phyloP scores from a whole-genome alignment of 2,113 vertebrate genomes.

The Lophius piscatorius region DNA sequence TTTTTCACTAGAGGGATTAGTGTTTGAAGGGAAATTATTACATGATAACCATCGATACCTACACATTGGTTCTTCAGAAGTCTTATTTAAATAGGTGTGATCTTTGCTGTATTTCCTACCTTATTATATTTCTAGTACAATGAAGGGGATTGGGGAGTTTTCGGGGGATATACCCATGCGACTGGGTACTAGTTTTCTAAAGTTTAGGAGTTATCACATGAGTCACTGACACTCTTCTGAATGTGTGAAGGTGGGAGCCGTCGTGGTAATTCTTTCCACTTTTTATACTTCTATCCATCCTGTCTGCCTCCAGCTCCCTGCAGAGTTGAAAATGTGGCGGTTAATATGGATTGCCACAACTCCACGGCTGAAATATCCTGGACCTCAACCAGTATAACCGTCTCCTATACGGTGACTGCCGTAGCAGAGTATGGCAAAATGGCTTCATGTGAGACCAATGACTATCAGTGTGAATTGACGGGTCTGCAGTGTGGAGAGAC shows the following conservation, averaged over 20 bases:
- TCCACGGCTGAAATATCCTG: constrained; percentile 68
- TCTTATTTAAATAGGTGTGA: too few relatives aligned
- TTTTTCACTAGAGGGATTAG: background rate
- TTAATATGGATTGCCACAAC: constrained; percentile 64
- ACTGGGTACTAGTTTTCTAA: too few relatives aligned
- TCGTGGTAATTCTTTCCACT: too few relatives aligned
- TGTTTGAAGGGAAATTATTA: background rate
- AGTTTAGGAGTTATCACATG: too few relatives aligned
- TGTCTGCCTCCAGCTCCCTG: constrained; percentile 76
- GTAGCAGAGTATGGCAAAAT: constrained; percentile 32
- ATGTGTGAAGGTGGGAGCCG: too few relatives aligned
- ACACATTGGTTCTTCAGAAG: too few relatives aligned
- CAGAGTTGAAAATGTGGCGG: constrained; percentile 28
- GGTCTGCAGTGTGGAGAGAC: constrained; percentile 73
- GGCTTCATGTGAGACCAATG: constrained; percentile 51
- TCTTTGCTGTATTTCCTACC: too few relatives aligned
- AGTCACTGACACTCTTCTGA: too few relatives aligned
- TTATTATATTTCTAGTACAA: too few relatives aligned
- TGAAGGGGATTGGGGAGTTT: too few relatives aligned
- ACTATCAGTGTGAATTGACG: constrained; percentile 61
- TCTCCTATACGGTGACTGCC: constrained; percentile 67
- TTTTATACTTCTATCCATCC: background rate
- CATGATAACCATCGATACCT: background rate
- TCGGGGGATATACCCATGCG: too few relatives aligned
- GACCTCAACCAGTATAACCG: constrained; percentile 57